Conservation (phyloP, 2,888 invertebrate species). For the Monoplex corrugatus region DNA sequence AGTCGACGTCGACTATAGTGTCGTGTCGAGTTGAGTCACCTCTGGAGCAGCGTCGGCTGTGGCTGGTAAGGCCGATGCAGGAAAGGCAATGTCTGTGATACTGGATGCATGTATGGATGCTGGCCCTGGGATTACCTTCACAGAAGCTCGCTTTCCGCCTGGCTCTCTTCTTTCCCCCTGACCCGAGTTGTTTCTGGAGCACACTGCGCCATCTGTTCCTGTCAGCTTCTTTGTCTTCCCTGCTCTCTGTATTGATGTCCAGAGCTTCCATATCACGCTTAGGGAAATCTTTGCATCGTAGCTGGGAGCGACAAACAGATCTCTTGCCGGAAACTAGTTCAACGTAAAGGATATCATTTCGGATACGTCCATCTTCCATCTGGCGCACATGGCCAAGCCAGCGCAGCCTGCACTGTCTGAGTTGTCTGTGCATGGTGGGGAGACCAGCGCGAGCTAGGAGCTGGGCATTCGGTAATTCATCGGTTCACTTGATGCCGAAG, state of each 20-base stretch:
- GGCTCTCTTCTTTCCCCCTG: not conserved
- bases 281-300: conserved; percentile 41
- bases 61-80: not conserved
- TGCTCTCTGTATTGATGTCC: conserved; percentile 31
- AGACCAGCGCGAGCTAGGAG: not conserved
- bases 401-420: not conserved
- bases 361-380: conserved; percentile 20
- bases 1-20: too few species aligned
- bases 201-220: not conserved
- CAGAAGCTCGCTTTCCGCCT: not conserved
- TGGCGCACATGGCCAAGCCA: conserved; percentile 20
- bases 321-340: not conserved
- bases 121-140: not conserved
- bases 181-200: not conserved
- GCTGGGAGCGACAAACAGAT: conserved; percentile 14
- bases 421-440: not conserved
- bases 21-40: too few species aligned
- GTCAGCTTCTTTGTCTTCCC: conserved; percentile 28
- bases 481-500: conserved; percentile 5
- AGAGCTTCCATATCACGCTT: conserved; percentile 36
- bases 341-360: not conserved
- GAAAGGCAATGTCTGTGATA: not conserved
- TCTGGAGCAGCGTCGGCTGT: not conserved
- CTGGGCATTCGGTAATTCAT: not conserved
- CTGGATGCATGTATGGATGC: not conserved